Evolutionary conservation across 2,113 vertebrate genomes (phyloP), one percentile per base, ranked within the genome.

Genomic region (Sylvicapra grimmia): DNA sequence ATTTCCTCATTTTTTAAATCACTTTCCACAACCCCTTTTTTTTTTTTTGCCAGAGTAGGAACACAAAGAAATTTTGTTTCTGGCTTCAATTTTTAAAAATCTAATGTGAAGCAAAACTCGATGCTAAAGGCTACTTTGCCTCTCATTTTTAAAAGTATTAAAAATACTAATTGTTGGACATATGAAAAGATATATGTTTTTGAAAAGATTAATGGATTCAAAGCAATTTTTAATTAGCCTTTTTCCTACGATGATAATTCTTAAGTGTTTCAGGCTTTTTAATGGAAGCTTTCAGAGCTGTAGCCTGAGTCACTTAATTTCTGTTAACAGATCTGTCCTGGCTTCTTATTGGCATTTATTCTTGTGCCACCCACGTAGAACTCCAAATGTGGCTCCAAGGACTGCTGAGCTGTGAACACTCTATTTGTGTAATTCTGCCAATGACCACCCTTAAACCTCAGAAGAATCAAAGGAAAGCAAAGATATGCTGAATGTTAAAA

Each of bases 371-470:
- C 99, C 99, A 99, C 98, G 95, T 98, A 98, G 99, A 98, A 96
- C 97, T 99, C 98, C 98, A 98, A 99, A 98, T 98, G 98, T 94
- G 98, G 98, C 98, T 98, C 97, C 98, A 96, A 99, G 96, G 97
- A 98, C 97, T 99, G 98, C 98, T 99, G 98, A 99, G 98, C 98
- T 98, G 95, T 98, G 98, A 99, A 98, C 97, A 89, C 98, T 98
- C 93, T 99, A 98, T 99, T 99, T 99, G 97, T 99, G 93, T 98
- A 98, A 98, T 98, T 98, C 98, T 98, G 97, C 98, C 98, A 99
- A 98, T 98, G 99, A 98, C 99, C 99, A 98, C 98, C 89, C 98
- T 96, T 98, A 98, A 99, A 99, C 99, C 98, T 99, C 99, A 99
- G 97, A 98, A 98, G 97, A 99, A 98, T 99, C 98, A 99, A 99